phyloP scores from a whole-genome alignment of 1,140 invertebrate genomes.

The Papilio polytes region DNA sequence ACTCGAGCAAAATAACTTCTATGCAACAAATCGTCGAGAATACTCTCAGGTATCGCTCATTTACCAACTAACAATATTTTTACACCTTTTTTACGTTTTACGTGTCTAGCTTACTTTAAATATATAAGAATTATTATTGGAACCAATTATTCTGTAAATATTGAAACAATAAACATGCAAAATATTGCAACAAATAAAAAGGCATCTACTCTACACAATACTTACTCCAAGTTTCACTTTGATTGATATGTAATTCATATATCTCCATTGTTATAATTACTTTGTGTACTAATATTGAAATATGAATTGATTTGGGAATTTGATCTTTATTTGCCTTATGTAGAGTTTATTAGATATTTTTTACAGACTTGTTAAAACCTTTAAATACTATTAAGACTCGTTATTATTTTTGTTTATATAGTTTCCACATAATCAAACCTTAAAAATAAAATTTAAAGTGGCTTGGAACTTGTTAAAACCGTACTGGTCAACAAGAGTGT shows the following conservation, averaged over 20 bases:
- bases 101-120: not conserved
- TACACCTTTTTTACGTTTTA: conserved; percentile 11
- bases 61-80: conserved; percentile 40
- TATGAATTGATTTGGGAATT: too few relatives aligned
- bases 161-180: not conserved
- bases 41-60: conserved; percentile 72
- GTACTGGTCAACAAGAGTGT: not conserved
- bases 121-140: not conserved
- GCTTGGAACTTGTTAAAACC: not conserved
- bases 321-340: too few relatives aligned
- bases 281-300: too few relatives aligned
- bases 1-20: conserved; percentile 76
- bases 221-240: not conserved
- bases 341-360: too few relatives aligned
- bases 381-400: not conserved
- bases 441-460: not conserved
- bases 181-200: not conserved
- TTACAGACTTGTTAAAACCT: too few relatives aligned
- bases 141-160: not conserved
- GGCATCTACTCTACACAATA: not conserved
- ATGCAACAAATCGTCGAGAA: conserved; percentile 83
- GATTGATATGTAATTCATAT: not conserved
- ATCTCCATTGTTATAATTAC: not conserved
- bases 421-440: not conserved
- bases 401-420: not conserved